Evolutionary conservation across 1,140 invertebrate species (phyloP).

Genomic region (Nasonia longicornis): DNA sequence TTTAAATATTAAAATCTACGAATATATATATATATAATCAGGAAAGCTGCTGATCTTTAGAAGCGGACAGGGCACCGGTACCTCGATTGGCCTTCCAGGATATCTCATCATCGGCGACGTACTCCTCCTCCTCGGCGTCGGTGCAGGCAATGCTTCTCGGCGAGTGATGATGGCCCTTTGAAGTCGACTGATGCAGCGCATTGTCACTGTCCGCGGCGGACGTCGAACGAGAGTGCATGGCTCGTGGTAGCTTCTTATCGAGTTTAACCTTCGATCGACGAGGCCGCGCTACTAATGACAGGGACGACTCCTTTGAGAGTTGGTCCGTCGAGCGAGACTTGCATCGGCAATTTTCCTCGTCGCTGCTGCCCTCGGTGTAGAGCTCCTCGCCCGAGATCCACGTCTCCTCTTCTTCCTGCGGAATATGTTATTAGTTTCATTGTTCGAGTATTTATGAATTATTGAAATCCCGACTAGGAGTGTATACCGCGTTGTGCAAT

Average conservation of each 20-base stretch:
- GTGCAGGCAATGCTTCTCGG: neutral
- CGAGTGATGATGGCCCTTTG: neutral
- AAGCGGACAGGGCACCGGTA: slow-evolving; percentile 18
- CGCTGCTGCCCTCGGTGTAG: slow-evolving; percentile 49
- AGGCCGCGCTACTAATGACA: neutral
- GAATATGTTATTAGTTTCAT: neutral
- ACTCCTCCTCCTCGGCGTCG: slow-evolving; percentile 17
- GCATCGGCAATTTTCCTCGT: slow-evolving; percentile 44
- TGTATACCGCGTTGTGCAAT: too few species aligned
- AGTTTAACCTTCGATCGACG: neutral
- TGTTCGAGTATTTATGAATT: too few species aligned
- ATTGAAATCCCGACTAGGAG: too few species aligned
- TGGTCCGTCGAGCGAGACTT: neutral
- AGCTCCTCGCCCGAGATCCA: slow-evolving; percentile 51
- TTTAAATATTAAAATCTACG: slow-evolving; percentile 13
- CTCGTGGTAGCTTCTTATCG: neutral
- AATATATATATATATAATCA: neutral
- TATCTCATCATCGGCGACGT: slow-evolving; percentile 43
- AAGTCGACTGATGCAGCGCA: neutral
- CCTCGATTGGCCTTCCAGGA: slow-evolving; percentile 51
- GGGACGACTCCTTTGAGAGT: neutral
- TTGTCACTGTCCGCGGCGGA: neutral
- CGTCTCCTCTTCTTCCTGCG: slow-evolving; percentile 49
- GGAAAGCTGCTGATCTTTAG: neutral
- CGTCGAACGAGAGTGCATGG: neutral